Conservation (phyloP, 2,797 vertebrate species). For the Eulemur rubriventer region DNA sequence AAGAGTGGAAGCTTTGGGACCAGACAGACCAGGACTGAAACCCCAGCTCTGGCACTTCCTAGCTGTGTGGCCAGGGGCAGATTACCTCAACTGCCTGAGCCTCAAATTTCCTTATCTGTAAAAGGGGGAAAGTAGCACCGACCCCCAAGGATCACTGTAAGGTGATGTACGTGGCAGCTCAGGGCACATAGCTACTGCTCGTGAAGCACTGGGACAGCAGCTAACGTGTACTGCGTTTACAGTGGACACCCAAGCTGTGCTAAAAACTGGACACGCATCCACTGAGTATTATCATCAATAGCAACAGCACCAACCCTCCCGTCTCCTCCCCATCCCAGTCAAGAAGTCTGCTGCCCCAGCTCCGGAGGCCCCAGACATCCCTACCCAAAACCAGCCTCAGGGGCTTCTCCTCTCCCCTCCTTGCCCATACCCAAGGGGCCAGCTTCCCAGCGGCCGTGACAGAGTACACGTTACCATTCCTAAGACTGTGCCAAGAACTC, state of each 20-base stretch:
- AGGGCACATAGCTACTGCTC: not conserved
- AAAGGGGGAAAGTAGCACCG: not conserved
- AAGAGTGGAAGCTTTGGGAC: not conserved
- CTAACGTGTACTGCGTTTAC: not conserved
- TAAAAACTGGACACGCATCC: not conserved
- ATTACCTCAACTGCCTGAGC: not conserved
- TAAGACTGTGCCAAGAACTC: not conserved
- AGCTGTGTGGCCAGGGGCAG: not conserved
- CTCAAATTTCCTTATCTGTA: not conserved
- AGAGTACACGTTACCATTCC: not conserved
- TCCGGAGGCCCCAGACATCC: not conserved
- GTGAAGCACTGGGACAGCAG: not conserved
- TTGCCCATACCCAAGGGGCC: not conserved
- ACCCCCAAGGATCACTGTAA: not conserved
- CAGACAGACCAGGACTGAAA: not conserved
- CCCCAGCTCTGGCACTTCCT: not conserved
- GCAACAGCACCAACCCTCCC: not conserved
- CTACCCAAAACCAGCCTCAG: not conserved
- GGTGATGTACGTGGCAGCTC: not conserved
- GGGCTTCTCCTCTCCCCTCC: not conserved
- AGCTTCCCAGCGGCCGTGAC: not conserved
- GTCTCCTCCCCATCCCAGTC: not conserved
- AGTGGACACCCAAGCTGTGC: not conserved
- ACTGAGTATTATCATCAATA: not conserved
- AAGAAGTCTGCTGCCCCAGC: not conserved